phyloP scores from a whole-genome alignment of 2,888 invertebrate species.

The Epirrhoe tristata region DNA sequence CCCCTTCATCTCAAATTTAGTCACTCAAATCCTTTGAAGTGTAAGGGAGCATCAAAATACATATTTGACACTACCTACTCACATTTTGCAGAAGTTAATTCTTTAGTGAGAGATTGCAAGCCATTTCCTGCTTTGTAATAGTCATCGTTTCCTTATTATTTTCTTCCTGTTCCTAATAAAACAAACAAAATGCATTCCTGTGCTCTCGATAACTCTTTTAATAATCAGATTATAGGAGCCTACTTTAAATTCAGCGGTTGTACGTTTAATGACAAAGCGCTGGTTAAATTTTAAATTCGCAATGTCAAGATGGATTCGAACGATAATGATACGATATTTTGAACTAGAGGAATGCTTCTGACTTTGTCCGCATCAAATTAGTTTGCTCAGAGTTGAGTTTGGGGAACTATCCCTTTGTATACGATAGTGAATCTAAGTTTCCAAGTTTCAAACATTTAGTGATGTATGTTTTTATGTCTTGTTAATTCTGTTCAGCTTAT shows the following conservation, averaged over 20 bases:
- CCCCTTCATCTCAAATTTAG: too few species aligned
- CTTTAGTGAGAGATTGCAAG: too few species aligned
- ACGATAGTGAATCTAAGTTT: too few species aligned
- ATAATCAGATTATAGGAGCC: constrained; percentile 46
- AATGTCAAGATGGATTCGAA: constrained; percentile 49
- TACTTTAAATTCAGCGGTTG: constrained; percentile 36
- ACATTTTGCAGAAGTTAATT: too few species aligned
- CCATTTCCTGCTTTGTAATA: too few species aligned
- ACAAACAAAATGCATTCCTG: constrained; percentile 65
- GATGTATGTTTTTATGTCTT: too few species aligned
- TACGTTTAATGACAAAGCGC: constrained; percentile 38
- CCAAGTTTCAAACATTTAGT: too few species aligned
- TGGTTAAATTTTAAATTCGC: constrained; percentile 45
- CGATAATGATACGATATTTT: constrained; percentile 64
- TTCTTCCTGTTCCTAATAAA: constrained; percentile 70
- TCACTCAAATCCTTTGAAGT: too few species aligned
- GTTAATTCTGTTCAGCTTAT: too few species aligned
- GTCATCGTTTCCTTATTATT: constrained; percentile 48
- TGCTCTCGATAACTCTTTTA: constrained; percentile 54
- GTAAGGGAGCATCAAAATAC: too few species aligned
- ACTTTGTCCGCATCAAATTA: background rate
- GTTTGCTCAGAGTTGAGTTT: background rate
- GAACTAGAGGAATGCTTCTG: background rate
- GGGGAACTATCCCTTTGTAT: too few species aligned
- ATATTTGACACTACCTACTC: too few species aligned